Evolutionary conservation across 2,888 invertebrate genomes (phyloP), one percentile per base, ranked within the genome.

Genomic region (Drosophila atroscutellata): DNA sequence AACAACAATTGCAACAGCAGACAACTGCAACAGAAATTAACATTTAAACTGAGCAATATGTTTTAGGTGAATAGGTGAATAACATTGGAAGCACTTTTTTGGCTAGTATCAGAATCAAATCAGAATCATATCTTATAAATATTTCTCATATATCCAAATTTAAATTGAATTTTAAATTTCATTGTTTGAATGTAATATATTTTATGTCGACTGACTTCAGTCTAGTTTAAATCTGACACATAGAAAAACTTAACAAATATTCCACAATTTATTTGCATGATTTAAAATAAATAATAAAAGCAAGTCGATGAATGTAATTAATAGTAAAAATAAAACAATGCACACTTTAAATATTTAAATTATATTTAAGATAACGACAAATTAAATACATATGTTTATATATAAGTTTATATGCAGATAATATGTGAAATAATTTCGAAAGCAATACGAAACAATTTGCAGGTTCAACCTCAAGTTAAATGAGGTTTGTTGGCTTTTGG

Each of bases 381-480:
- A 15, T 45, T 7, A 45, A 45, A 45, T 20, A 15, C 45, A 8
- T 2, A 15, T 45, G 45, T 20, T 20, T 45, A 45, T 20, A 7
- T 45, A 15, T 20, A 45, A 20, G 20, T 20, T 13, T 13, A 20
- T 1, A 7, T 20, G 13, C 13, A 20, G 20, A 20, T 20, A 20
- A 45, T 24, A 8, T 49, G 34, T 11, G 18, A 34, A 24, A 7
- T 36, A 13, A 36, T 26, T 36, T 36, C 2, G 15, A 51, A 20
- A 18, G 49, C 28, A 55, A 45, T 39, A 37, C 34, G 7, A 26
- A 75, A 62, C 66, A 58, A 57, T 74, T 79, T 62, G 9, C 34
- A 50, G 24, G 42, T 39, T 32, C 24, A 68, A 75, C 68, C 75
- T 47, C 62, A 68, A 54, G 30, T 34, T 39, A 32, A 50, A 36